A percentile compares a stretch with the other conserved stretches of the same genome.
phyloP scores from a whole-genome alignment of 2,888 invertebrate genomes.

The Ashinkailepas kermadecensis region DNA sequence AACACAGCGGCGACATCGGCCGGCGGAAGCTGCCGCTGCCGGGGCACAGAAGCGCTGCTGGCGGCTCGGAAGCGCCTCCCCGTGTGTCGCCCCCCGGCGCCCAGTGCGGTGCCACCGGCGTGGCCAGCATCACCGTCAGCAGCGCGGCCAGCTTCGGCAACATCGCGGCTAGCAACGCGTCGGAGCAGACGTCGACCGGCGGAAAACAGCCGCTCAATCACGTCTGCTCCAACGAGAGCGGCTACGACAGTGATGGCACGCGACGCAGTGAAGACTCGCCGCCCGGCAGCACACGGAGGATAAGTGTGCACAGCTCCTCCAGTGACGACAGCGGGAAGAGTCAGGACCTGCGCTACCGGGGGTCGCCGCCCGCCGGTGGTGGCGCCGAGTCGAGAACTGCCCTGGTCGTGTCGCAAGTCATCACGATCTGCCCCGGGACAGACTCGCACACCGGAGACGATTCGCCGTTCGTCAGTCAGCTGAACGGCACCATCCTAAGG shows the following conservation, averaged over 20 bases:
- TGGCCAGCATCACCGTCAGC: not conserved
- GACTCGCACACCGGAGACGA: not conserved
- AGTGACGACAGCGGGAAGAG: constrained; percentile 7
- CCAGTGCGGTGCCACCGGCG: not conserved
- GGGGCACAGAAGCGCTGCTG: not conserved
- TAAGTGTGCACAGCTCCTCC: not conserved
- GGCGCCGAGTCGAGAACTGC: not conserved
- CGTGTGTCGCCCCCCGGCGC: not conserved
- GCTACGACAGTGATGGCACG: constrained; percentile 68
- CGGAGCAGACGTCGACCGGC: constrained; percentile 25
- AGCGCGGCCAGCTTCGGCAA: not conserved
- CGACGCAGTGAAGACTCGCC: constrained; percentile 36
- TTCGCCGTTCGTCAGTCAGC: not conserved
- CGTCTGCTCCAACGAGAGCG: constrained; percentile 57
- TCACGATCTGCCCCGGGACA: not conserved
- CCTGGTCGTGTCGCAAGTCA: not conserved
- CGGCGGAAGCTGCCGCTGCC: not conserved
- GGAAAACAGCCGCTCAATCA: constrained; percentile 22
- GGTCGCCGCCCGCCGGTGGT: not conserved
- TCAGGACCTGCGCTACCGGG: not conserved
- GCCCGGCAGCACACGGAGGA: constrained; percentile 15
- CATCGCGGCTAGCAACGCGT: constrained; percentile 19
- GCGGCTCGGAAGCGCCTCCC: not conserved
- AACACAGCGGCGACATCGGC: not conserved
- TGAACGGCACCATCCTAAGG: not conserved